Base-by-base conservation (phyloP, 2,888 invertebrate species). In the Zaprionus obscuricornis region DNA sequence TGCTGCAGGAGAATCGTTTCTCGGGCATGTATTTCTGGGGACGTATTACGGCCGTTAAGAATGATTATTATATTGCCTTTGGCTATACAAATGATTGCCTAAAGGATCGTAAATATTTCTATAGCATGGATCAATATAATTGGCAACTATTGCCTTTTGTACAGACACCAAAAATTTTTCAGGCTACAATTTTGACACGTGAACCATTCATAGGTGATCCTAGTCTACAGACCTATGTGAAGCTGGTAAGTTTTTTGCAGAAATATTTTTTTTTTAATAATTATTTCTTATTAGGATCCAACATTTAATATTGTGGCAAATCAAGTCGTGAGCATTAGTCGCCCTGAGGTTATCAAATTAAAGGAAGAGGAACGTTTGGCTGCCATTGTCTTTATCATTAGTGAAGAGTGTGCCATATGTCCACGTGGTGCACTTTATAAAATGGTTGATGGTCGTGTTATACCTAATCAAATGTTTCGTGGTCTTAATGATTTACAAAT, bases 1-100 rank as follows among this genome's bases (percentile, higher is more conserved):
- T 97, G 27, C 95, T 97, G 90, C 93, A 94, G 66, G 96, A 97
- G 88, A 96, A 97, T 89, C 96, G 96, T 88, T 96, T 97, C 88
- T 90, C 92, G 10, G 93, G 93, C 86, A 92, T 96, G 46, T 96
- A 94, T 86, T 96, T 97, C 85, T 97, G 97, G 96, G 97, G 97
- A 0, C 94, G 94, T 86, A 94, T 97, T 45, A 92, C 93, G 68
- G 97, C 96, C 1, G 91, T 93, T 0, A 93, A 93, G 67, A 92
- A 92, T 11, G 96, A 97, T 89, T 97, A 97, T 88, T 96, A 94
- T 86, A 93, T 97, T 60, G 95, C 96, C 1, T 96, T 94, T 82
- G 97, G 97, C 8, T 94, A 94, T 68, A 91, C 91, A 13, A 93
- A 92, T 63, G 96, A 97, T 88, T 95, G 94, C 45, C 88, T 97